Percentiles rank a stretch among this genome's conserved stretches.
phyloP scores from a whole-genome alignment of 1,140 invertebrate species.

The Caenorhabditis brenneri region DNA sequence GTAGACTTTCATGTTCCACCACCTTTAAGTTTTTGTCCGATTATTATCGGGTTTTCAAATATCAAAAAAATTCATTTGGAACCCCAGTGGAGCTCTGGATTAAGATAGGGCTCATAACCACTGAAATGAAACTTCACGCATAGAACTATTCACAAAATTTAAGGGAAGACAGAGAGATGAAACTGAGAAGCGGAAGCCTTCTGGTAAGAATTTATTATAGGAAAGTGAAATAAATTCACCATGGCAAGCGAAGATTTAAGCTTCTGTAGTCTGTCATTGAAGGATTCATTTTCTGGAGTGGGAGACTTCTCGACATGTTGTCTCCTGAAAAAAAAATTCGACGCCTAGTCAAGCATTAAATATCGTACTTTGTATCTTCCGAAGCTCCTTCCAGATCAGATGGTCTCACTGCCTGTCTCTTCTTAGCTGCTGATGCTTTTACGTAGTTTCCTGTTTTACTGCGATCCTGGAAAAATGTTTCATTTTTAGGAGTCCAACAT shows the following conservation, averaged over 20 bases:
- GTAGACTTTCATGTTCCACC: no score
- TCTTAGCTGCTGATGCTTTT: neutral
- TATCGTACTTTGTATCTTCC: neutral
- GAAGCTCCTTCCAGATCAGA: slow-evolving; percentile 6
- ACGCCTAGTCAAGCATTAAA: neutral
- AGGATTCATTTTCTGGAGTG: neutral
- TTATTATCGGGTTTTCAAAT: no score
- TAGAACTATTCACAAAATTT: no score
- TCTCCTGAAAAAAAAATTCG: neutral
- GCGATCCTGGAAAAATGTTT: neutral
- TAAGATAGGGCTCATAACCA: no score
- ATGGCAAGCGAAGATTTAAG: neutral
- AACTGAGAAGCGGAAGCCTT: no score
- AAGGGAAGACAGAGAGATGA: no score
- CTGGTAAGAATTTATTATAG: no score
- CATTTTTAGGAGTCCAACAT: neutral
- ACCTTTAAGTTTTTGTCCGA: no score
- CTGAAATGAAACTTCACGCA: no score
- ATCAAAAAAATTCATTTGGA: no score
- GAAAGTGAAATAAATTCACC: no score
- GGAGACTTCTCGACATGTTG: neutral
- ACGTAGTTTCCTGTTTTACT: neutral
- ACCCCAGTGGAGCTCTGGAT: no score
- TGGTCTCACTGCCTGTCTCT: neutral
- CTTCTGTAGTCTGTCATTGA: neutral